Evolutionary conservation across 2,888 invertebrate genomes (phyloP), one percentile per base, ranked within the genome.

Genomic region (Panzeria rudis): DNA sequence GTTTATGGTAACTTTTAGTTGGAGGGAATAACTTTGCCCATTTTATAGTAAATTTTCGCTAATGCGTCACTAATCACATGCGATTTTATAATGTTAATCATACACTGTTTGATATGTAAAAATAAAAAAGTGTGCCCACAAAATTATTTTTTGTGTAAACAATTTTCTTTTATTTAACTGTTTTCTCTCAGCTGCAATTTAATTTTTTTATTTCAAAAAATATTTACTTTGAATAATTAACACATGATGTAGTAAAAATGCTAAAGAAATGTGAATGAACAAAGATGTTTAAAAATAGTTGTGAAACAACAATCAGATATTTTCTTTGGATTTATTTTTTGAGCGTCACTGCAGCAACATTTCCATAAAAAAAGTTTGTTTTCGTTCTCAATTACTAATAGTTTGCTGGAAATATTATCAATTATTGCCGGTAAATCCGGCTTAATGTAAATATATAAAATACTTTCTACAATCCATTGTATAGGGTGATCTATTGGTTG

Each of bases 161-260:
- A 11, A 17, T 17, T 32, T 38, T 35, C 29, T n/a, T n/a, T n/a
- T 61, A 1, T 61, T 61, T 20, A 2, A 20, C 8, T 11, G 11
- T 6, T 41, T 62, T 64, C 4, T 9, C 17, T 71, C 56, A 71
- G 41, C 8, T 71, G 71, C 5, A 71, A 56, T 25, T 44, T 7
- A 20, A 56, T 29, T 56, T 23, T 3, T 15, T 23, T 52, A n/a
- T n/a, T n/a, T n/a, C 6, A n/a, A 32, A 50, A 56, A 83, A 72
- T 77, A 83, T 83, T 76, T 62, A 59, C 56, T 69, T 72, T 56
- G n/a, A 15, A 35, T 64, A 23, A 83, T 72, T 64, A 83, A 66
- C 77, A 83, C 56, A 54, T 72, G 62, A 82, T 61, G 25, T 1
- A 32, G n/a, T n/a, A n/a, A n/a, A 35, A 77, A 15, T 17, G 13